These are phyloP conservation scores for Strigamia transsilvanica DNA, from an alignment of 2,888 invertebrate species.

Conservation along the genomic window DNA sequence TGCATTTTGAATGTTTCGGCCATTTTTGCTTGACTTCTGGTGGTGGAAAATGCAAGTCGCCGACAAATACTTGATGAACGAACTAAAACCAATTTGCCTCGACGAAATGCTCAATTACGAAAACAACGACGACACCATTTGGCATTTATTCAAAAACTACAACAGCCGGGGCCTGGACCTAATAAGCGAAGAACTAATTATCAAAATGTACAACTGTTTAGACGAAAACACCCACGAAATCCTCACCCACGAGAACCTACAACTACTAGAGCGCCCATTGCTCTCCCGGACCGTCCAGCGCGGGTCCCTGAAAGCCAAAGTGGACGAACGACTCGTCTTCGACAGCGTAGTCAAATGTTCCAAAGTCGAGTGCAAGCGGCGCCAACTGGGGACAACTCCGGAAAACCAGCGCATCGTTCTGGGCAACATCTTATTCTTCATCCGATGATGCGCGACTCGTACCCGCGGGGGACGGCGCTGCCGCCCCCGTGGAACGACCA, in stretches of 20 bases:
- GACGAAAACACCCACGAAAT: conserved; percentile 18
- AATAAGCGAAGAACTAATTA: not conserved
- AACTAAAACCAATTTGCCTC: not conserved
- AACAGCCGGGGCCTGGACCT: not conserved
- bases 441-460: conserved; percentile 7
- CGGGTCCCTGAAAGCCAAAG: conserved; percentile 2
- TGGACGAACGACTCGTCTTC: not conserved
- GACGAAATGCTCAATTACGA: not conserved
- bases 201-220: conserved; percentile 14
- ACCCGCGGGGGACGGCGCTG: not conserved
- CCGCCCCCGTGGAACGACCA: conserved; percentile 11
- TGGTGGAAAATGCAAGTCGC: conserved; percentile 9
- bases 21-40: no score
- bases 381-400: not conserved
- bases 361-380: not conserved
- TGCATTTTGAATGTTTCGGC: no score
- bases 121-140: not conserved
- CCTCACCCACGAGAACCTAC: not conserved
- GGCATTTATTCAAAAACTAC: conserved; percentile 1
- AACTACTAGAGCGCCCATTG: not conserved
- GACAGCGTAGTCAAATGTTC: conserved; percentile 11
- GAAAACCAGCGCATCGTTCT: not conserved
- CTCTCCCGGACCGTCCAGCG: not conserved
- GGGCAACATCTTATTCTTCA: not conserved
- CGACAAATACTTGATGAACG: conserved; percentile 31